Conservation (phyloP, 2,113 vertebrate genomes). For the Ovis aries region DNA sequence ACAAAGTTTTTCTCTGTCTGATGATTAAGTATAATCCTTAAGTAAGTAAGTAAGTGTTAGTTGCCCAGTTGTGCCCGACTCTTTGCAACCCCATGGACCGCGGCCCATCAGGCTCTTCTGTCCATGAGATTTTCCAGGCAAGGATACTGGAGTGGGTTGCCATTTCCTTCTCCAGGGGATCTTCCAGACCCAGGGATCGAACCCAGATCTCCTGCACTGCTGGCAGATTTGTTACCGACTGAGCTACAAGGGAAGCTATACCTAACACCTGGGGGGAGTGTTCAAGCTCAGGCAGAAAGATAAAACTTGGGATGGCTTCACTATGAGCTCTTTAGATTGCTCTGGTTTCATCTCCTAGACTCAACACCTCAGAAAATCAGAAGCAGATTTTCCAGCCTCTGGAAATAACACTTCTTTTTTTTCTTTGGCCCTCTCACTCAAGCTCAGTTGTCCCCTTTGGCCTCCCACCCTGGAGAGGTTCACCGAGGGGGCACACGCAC, state of each 20-base stretch:
- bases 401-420: background rate
- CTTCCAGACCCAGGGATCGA: background rate
- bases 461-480: background rate
- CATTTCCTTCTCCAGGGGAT: background rate
- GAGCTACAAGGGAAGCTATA: background rate
- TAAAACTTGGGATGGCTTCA: background rate
- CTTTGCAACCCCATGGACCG: background rate
- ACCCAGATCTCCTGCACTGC: background rate
- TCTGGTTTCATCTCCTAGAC: background rate
- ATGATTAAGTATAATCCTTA: background rate
- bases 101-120: background rate
- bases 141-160: background rate
- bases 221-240: background rate
- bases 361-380: background rate
- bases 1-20: background rate
- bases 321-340: background rate
- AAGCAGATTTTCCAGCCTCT: background rate
- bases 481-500: slow-evolving; percentile 72
- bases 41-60: background rate
- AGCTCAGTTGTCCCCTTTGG: background rate
- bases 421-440: background rate
- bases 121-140: background rate
- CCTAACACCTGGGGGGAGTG: background rate
- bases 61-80: fast-evolving
- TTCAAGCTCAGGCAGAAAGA: background rate